Evolutionary conservation across 2,113 vertebrate species (phyloP).

Genomic region (Mustela lutreola): DNA sequence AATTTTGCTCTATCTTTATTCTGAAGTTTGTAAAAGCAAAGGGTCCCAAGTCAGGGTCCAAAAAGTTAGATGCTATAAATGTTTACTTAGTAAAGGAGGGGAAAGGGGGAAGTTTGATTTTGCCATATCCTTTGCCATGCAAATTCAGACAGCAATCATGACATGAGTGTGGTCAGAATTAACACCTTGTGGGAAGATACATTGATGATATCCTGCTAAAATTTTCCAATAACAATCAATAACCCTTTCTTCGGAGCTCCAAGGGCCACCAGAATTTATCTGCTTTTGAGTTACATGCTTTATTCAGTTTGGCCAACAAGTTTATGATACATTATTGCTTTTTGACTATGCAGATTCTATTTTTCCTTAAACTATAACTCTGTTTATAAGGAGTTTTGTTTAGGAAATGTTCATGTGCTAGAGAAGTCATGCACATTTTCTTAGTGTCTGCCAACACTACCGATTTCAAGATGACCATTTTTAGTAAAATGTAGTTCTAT

Average conservation of each 20-base stretch:
- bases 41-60: background rate
- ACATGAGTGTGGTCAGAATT: background rate
- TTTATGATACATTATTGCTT: slow-evolving; percentile 25
- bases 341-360: slow-evolving; percentile 43
- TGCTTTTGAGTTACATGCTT: background rate
- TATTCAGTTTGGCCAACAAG: slow-evolving; percentile 54
- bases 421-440: slow-evolving; percentile 61
- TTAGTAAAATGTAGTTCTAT: slow-evolving; percentile 63
- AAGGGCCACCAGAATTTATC: background rate
- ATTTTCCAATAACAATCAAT: background rate
- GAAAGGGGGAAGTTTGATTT: background rate
- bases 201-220: background rate
- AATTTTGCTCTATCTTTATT: background rate
- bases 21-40: background rate
- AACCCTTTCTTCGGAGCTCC: background rate
- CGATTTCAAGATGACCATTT: slow-evolving; percentile 66
- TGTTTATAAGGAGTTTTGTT: slow-evolving; percentile 74
- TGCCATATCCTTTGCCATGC: background rate
- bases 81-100: background rate
- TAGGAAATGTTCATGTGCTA: slow-evolving; percentile 57
- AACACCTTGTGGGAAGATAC: background rate
- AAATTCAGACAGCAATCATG: slow-evolving; percentile 16
- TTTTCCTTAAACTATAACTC: slow-evolving; percentile 58
- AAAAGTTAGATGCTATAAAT: background rate
- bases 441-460: slow-evolving; percentile 21